Evolutionary conservation across 2,797 vertebrate species (phyloP).

Genomic region (Scleropages formosus): DNA sequence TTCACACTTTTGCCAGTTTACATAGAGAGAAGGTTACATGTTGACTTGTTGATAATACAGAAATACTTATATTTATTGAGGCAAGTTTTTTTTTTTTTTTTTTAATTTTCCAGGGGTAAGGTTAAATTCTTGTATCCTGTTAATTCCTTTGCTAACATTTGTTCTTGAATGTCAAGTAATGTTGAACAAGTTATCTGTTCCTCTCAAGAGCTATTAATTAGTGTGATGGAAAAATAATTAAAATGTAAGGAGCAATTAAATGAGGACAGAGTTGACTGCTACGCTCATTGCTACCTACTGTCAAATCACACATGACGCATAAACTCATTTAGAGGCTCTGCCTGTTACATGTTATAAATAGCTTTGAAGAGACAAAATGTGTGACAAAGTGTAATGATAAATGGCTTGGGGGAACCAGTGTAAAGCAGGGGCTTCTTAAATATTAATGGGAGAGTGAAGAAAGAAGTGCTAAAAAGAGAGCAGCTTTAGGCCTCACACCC

Average conservation of each 20-base stretch:
- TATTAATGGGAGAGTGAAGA: not conserved
- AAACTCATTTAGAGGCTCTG: not conserved
- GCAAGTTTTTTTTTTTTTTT: too few relatives aligned
- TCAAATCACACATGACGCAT: not conserved
- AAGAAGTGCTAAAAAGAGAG: not conserved
- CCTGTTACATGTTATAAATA: not conserved
- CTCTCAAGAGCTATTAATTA: too few relatives aligned
- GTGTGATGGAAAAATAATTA: too few relatives aligned
- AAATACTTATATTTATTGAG: too few relatives aligned
- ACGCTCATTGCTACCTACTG: not conserved
- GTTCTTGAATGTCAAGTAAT: not conserved
- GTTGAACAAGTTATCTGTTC: not conserved
- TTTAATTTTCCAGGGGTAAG: too few relatives aligned
- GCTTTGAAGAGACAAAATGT: too few relatives aligned
- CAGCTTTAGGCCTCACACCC: too few relatives aligned
- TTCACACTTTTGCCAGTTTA: not conserved
- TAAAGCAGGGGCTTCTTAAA: not conserved
- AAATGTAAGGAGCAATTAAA: too few relatives aligned
- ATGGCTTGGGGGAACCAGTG: not conserved
- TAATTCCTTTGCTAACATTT: not conserved
- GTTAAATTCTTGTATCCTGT: not conserved
- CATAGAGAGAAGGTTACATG: not conserved
- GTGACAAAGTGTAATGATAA: not conserved
- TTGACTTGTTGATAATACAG: too few relatives aligned
- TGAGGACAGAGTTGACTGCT: not conserved